Base-by-base conservation (phyloP, 2,113 vertebrate species). In the Onychorhynchus coronatus region DNA sequence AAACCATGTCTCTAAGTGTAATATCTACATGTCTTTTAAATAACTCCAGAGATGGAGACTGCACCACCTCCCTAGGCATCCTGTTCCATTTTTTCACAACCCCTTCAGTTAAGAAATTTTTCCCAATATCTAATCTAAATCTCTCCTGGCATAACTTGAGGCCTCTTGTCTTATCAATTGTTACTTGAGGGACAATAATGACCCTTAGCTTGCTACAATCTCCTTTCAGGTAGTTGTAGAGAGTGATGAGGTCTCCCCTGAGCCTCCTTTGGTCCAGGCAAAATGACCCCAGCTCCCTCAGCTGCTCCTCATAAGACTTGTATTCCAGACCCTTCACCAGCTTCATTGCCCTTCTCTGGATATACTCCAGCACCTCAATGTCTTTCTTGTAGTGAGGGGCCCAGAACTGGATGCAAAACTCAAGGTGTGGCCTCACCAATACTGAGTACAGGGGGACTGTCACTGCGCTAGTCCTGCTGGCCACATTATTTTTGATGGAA, bases 341-440 rank as follows among this genome's bases (percentile, higher is more conserved):
- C 27, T 74, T 53, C 1, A 0, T 2, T n/a, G 33, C 8, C 37
- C 28, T 53, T 75, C 39, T 53, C 46, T 24, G 11, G 46, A 39
- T 28, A 7, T 0, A 0, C 12, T 39, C 14, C 28, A 46, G 37
- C 23, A 2, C 24, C 7, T 46, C 33, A 8, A 0, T 24, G 46
- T 46, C 11, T 30, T 67, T 68, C 46, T 18, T 82, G 61, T 5
- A 19, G 5, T 39, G 28, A 46, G 24, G 9, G 30, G 4, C 46
- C 39, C n/a, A 53, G 46, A 41, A 8, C 3, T 46, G 30, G 2
- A 15, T 6, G 8, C 22, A 50, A 22, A 0, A 12, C 4, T 46
- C 0, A 0, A 61, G 28, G 5, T 39, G 6, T 4, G 4, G 10
- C 33, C 33, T 10, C 39, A 39, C 10, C 33, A 46, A 11, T 67